These are phyloP conservation scores for Cavia porcellus DNA, from an alignment of 2,113 vertebrate species.

Conservation along the genomic window DNA sequence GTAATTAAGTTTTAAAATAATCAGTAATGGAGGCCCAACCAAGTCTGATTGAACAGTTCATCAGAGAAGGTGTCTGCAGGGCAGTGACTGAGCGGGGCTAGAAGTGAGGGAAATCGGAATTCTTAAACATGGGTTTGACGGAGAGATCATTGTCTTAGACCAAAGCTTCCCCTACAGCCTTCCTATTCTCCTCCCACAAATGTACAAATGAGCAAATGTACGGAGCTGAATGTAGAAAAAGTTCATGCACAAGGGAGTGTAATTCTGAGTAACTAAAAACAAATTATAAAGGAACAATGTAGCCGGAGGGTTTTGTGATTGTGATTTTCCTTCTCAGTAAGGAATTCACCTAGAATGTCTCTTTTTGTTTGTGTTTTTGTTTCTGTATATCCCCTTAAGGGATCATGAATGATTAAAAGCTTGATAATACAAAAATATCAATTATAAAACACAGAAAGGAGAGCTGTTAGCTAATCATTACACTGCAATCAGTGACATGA, in stretches of 20 bases:
- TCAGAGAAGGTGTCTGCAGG: not conserved
- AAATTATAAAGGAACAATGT: not conserved
- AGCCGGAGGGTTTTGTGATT: not conserved
- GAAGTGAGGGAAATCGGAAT: not conserved
- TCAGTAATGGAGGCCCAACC: not conserved
- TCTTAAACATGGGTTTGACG: not conserved
- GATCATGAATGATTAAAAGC: slow-evolving; percentile 57
- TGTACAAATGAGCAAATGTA: too few species aligned
- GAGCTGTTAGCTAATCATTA: slow-evolving; percentile 15
- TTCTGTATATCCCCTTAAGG: not conserved
- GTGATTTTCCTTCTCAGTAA: slow-evolving; percentile 1
- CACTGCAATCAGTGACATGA: not conserved
- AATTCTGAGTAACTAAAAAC: not conserved
- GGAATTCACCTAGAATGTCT: not conserved
- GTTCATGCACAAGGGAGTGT: not conserved
- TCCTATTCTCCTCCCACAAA: not conserved
- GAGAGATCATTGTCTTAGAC: not conserved
- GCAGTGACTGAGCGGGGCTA: rapidly evolving
- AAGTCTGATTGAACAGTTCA: rapidly evolving
- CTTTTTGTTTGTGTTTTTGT: not conserved
- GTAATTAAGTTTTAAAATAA: not conserved
- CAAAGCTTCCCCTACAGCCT: not conserved
- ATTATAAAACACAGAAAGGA: not conserved
- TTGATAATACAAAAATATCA: slow-evolving; percentile 38
- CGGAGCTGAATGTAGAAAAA: not conserved